A percentile compares a stretch with the other conserved stretches of the same genome.
phyloP scores from a whole-genome alignment of 2,797 vertebrate species.

The Garrulus glandarius region DNA sequence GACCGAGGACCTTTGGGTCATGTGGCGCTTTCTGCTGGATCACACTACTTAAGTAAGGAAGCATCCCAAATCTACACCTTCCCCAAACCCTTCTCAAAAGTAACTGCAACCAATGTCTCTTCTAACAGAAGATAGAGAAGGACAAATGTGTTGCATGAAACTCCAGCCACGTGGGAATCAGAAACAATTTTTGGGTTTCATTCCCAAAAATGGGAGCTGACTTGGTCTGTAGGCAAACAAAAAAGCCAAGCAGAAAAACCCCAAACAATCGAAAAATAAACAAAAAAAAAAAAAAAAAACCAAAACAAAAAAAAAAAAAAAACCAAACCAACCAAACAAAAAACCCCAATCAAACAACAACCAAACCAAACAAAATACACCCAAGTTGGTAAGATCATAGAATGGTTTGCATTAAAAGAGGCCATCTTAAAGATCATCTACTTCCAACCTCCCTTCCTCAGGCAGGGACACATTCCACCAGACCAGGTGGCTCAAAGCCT shows the following conservation, averaged over 20 bases:
- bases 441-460: accelerated
- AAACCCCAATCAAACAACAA: neutral
- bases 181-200: neutral
- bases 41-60: neutral
- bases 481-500: neutral
- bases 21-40: conserved; percentile 54
- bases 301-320: no score
- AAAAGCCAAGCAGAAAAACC: neutral
- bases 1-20: conserved; percentile 61
- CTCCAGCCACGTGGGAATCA: neutral
- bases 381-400: neutral
- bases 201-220: neutral
- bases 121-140: neutral
- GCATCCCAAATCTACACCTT: neutral
- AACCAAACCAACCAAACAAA: neutral
- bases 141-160: neutral
- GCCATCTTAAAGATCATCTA: no score
- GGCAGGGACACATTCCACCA: neutral
- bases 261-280: no score
- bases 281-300: no score
- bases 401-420: neutral
- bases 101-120: neutral
- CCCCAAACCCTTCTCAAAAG: neutral
- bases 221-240: neutral
- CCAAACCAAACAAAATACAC: neutral